phyloP scores from a whole-genome alignment of 2,113 vertebrate genomes.

The Eublepharis macularius region DNA sequence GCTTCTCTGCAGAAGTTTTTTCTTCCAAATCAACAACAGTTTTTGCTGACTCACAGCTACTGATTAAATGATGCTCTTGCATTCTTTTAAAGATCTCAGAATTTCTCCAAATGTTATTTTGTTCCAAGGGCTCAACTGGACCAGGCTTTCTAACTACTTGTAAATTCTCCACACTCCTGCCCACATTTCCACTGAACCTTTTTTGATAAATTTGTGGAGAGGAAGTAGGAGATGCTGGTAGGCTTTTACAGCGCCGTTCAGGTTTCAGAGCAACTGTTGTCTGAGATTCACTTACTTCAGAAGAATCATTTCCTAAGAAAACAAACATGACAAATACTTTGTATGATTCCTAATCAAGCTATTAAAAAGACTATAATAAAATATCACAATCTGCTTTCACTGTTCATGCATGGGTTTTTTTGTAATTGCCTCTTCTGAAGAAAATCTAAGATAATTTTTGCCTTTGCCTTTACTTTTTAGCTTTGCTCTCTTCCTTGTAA shows the following conservation, averaged over 20 bases:
- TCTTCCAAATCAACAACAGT: constrained; percentile 79
- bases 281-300: constrained; percentile 1
- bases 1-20: constrained; percentile 11
- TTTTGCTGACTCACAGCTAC: constrained; percentile 94
- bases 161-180: constrained; percentile 58
- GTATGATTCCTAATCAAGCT: not conserved
- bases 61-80: constrained; percentile 81
- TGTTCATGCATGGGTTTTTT: not conserved
- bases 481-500: not conserved
- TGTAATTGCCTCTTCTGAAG: not conserved
- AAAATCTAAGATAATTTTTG: not conserved
- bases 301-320: constrained; percentile 50
- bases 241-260: constrained; percentile 79
- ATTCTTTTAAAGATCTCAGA: constrained; percentile 76
- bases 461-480: not conserved
- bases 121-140: constrained; percentile 54
- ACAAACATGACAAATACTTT: constrained; percentile 33
- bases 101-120: constrained; percentile 63
- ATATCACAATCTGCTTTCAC: not conserved
- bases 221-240: constrained; percentile 78
- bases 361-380: not conserved
- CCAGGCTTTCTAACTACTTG: constrained; percentile 41
- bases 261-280: constrained; percentile 53
- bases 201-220: constrained; percentile 67
- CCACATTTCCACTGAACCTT: constrained; percentile 53